A percentile compares a stretch with the other conserved stretches of the same genome.
Evolutionary conservation across 2,888 invertebrate genomes (phyloP).

Genomic region (Agonopterix arenella): DNA sequence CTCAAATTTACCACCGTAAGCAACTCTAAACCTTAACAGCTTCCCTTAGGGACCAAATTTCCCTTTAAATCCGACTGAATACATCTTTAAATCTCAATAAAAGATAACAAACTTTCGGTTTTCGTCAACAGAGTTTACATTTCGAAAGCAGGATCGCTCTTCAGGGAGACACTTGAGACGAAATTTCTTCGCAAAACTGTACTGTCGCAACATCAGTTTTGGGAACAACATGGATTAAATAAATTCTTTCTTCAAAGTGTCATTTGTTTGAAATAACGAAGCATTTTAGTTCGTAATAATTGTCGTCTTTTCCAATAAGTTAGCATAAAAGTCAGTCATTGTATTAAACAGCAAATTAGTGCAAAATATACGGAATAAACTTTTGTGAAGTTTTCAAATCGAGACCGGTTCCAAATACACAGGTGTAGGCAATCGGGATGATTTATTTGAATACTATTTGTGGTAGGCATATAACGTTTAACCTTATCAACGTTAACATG

Average conservation of each 20-base stretch:
- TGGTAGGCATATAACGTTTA: too few relatives aligned
- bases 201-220: constrained; percentile 56
- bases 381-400: too few relatives aligned
- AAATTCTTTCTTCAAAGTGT: constrained; percentile 41
- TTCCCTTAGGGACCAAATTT: constrained; percentile 17
- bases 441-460: too few relatives aligned
- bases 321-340: constrained; percentile 19
- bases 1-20: constrained; percentile 39
- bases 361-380: constrained; percentile 10
- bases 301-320: constrained; percentile 34
- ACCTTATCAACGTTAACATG: too few relatives aligned
- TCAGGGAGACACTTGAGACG: constrained; percentile 35
- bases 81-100: constrained; percentile 38
- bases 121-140: constrained; percentile 37
- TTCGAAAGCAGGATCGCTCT: constrained; percentile 27
- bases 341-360: constrained; percentile 7
- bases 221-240: constrained; percentile 60
- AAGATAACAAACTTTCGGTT: constrained; percentile 42
- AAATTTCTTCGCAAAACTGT: constrained; percentile 62
- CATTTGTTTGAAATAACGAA: constrained; percentile 48
- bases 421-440: too few relatives aligned
- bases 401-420: too few relatives aligned
- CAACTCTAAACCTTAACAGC: constrained; percentile 23
- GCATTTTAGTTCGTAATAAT: constrained; percentile 35
- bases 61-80: constrained; percentile 12